phyloP scores from a whole-genome alignment of 2,888 invertebrate species.

The Halictus quadricinctus region DNA sequence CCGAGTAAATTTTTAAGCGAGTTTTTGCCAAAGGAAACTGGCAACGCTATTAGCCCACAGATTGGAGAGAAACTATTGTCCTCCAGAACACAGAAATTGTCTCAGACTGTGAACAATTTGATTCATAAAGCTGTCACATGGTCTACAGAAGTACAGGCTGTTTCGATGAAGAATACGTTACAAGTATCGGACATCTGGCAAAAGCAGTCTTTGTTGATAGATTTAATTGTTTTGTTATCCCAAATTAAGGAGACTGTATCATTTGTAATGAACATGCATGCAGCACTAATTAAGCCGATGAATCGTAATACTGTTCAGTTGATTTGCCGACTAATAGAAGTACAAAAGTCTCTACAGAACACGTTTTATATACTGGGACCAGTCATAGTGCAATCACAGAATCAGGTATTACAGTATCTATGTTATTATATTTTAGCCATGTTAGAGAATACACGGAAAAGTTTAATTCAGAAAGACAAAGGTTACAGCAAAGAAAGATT shows the following conservation, averaged over 20 bases:
- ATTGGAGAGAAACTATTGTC: conserved; percentile 76
- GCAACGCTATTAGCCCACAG: conserved; percentile 71
- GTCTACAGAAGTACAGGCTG: conserved; percentile 81
- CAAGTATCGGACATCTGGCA: conserved; percentile 77
- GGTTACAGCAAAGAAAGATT: conserved; percentile 77
- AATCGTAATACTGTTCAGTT: conserved; percentile 89
- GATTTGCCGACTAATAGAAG: conserved; percentile 91
- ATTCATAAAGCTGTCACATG: conserved; percentile 83
- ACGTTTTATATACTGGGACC: conserved; percentile 88
- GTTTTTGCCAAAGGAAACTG: conserved; percentile 84
- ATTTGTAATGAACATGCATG: conserved; percentile 88
- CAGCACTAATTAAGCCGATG: conserved; percentile 89
- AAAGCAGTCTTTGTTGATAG: conserved; percentile 84
- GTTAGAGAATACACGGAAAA: conserved; percentile 86
- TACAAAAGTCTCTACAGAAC: conserved; percentile 90
- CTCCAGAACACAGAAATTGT: conserved; percentile 71
- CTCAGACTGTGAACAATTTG: conserved; percentile 81
- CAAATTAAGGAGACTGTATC: conserved; percentile 83
- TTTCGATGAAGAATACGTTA: conserved; percentile 85
- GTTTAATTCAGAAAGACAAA: conserved; percentile 75
- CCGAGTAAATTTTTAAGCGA: conserved; percentile 91
- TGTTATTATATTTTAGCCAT: conserved; percentile 89
- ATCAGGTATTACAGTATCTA: conserved; percentile 91
- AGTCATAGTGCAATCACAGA: conserved; percentile 88
- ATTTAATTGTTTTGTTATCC: conserved; percentile 82